Conservation (phyloP, 2,888 invertebrate genomes). For the Lamellibrachia satsuma region DNA sequence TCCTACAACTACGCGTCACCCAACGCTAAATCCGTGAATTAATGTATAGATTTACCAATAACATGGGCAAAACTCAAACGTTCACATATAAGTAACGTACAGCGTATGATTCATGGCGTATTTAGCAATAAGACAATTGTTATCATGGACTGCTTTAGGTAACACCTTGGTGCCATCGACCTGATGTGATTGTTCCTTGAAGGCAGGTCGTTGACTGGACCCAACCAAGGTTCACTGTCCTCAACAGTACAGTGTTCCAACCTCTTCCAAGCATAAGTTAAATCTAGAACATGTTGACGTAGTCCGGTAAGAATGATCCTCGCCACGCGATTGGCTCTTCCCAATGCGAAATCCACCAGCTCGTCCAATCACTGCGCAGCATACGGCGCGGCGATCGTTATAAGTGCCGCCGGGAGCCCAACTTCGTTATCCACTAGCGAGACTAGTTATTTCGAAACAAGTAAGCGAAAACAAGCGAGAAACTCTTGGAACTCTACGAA, state of each 20-base stretch:
- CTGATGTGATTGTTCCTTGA: background rate
- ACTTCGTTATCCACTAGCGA: background rate
- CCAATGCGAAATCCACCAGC: background rate
- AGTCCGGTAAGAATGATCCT: background rate
- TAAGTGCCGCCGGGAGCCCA: background rate
- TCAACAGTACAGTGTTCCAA: background rate
- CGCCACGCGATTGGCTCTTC: background rate
- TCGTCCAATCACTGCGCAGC: background rate
- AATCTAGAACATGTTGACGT: background rate
- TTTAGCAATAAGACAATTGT: background rate
- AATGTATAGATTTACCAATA: background rate
- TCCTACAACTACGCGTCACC: too few species aligned
- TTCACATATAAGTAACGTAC: background rate
- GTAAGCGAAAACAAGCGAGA: conserved; percentile 8
- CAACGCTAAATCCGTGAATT: background rate
- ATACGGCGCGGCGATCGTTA: background rate
- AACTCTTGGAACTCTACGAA: background rate
- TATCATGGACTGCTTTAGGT: background rate
- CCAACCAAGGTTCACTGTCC: background rate
- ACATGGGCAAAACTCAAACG: background rate
- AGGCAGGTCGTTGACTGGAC: background rate
- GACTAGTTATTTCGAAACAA: conserved; percentile 12
- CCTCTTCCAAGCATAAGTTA: background rate
- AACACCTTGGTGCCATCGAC: background rate
- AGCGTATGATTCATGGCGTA: background rate